A percentile compares a stretch with the other conserved stretches of the same genome.
Conservation (phyloP, 2,113 vertebrate genomes). For the Paradisaea rubra region DNA sequence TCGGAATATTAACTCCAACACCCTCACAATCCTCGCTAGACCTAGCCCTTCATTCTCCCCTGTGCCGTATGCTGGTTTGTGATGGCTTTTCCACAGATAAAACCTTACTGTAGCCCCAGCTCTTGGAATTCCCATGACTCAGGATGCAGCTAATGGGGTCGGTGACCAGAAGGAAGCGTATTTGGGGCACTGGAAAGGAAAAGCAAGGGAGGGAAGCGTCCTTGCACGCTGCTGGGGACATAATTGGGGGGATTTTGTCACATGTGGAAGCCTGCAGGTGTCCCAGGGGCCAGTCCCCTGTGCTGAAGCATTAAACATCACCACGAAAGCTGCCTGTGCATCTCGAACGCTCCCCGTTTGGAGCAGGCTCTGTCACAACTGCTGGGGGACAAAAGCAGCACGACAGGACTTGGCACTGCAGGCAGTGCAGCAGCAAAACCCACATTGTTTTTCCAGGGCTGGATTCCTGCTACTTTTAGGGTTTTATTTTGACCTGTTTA, state of each 20-base stretch:
- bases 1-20: neutral
- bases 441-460: neutral
- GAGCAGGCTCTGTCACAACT: neutral
- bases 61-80: neutral
- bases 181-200: neutral
- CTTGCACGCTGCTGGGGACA: fast-evolving
- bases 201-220: neutral
- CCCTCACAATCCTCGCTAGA: fast-evolving
- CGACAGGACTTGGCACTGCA: neutral
- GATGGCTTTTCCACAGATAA: neutral
- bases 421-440: neutral
- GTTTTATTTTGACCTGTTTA: neutral
- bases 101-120: neutral
- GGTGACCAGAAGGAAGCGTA: neutral
- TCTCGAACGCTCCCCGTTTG: fast-evolving
- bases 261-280: neutral
- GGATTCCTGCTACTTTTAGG: neutral
- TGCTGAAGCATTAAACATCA: neutral
- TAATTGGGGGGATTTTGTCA: neutral
- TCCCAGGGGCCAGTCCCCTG: neutral
- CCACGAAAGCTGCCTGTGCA: fast-evolving
- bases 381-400: neutral
- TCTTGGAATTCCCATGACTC: neutral
- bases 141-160: fast-evolving
- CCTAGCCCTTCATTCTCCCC: neutral